phyloP scores from a whole-genome alignment of 2,888 invertebrate genomes.

The Lasioglossum malachurum region DNA sequence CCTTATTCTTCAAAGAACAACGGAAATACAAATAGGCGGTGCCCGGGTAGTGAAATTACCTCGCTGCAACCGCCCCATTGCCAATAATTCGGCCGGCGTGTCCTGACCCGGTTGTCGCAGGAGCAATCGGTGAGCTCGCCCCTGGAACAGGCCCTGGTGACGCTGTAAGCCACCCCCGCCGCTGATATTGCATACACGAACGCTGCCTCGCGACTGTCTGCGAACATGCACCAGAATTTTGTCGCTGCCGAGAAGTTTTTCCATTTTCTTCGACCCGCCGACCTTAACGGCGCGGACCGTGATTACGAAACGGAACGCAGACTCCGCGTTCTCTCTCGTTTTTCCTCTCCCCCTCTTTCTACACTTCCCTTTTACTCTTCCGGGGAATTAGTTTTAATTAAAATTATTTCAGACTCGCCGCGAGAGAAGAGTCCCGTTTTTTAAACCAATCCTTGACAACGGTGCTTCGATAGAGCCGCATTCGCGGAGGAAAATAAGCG shows the following conservation, averaged over 20 bases:
- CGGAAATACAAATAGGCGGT: constrained; percentile 33
- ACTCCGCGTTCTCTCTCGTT: neutral
- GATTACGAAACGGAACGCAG: constrained; percentile 17
- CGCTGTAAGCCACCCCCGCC: constrained; percentile 95
- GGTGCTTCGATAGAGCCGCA: neutral
- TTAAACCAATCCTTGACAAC: constrained; percentile 4
- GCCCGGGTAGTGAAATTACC: constrained; percentile 84
- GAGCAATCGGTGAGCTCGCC: constrained; percentile 95
- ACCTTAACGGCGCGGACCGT: constrained; percentile 1
- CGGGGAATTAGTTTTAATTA: constrained; percentile 24
- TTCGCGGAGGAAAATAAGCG: neutral
- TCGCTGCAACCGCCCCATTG: constrained; percentile 98
- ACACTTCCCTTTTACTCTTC: neutral
- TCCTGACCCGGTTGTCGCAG: constrained; percentile 92
- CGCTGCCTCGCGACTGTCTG: constrained; percentile 96
- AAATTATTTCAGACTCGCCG: constrained; percentile 11
- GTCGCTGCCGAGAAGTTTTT: constrained; percentile 29
- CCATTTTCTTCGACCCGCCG: constrained; percentile 29
- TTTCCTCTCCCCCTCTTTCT: neutral
- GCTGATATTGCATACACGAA: constrained; percentile 95
- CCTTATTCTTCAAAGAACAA: constrained; percentile 23
- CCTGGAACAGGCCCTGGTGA: constrained; percentile 94
- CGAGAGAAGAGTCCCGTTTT: neutral
- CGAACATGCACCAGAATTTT: constrained; percentile 70
- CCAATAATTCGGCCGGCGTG: constrained; percentile 90